Evolutionary conservation across 2,888 invertebrate genomes (phyloP).

Genomic region (Pyrrhia umbra): DNA sequence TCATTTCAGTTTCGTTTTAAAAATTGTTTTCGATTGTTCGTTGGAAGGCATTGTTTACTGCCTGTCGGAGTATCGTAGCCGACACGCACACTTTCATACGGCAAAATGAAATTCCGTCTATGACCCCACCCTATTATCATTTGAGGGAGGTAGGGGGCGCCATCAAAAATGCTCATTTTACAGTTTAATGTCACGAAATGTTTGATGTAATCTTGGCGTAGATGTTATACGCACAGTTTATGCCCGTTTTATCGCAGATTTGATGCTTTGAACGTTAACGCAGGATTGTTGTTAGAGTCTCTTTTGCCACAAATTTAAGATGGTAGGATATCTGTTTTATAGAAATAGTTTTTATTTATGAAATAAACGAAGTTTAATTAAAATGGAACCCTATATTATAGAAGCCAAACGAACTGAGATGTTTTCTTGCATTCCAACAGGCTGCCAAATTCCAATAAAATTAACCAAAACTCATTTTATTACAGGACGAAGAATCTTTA

Average conservation of each 20-base stretch:
- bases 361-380: too few species aligned
- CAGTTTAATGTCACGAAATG: slow-evolving; percentile 58
- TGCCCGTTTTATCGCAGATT: slow-evolving; percentile 28
- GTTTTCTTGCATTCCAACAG: too few species aligned
- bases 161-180: slow-evolving; percentile 65
- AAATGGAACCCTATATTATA: too few species aligned
- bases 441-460: too few species aligned
- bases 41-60: slow-evolving; percentile 34
- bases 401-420: too few species aligned
- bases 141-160: slow-evolving; percentile 30
- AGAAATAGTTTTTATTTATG: too few species aligned
- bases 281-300: neutral
- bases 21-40: slow-evolving; percentile 3
- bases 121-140: slow-evolving; percentile 25
- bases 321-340: too few species aligned
- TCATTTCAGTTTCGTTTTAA: neutral
- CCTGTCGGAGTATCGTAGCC: neutral
- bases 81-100: slow-evolving; percentile 10
- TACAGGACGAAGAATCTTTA: slow-evolving; percentile 94
- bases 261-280: neutral
- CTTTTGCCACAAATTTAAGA: too few species aligned
- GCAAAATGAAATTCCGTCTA: slow-evolving; percentile 59
- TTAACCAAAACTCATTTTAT: neutral
- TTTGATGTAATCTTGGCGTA: slow-evolving; percentile 39
- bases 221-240: slow-evolving; percentile 15